phyloP scores from a whole-genome alignment of 2,797 vertebrate species.

The Gymnothorax reevesii region DNA sequence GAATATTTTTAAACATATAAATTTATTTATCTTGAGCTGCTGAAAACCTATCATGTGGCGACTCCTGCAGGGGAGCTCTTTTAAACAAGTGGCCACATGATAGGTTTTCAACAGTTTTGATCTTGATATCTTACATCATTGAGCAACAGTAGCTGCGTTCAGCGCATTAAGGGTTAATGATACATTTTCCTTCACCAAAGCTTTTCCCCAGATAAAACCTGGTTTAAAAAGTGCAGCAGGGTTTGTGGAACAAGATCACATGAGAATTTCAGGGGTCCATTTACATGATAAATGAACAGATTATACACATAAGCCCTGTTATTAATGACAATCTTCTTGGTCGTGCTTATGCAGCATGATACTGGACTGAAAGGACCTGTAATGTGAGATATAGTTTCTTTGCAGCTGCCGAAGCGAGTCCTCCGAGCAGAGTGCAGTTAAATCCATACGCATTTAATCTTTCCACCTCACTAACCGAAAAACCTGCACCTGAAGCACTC shows the following conservation, averaged over 20 bases:
- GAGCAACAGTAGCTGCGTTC: too few relatives aligned
- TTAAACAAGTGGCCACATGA: too few relatives aligned
- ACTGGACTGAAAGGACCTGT: constrained; percentile 38
- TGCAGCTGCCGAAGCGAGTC: constrained; percentile 53
- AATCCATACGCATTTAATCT: constrained; percentile 79
- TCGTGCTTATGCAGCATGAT: constrained; percentile 25
- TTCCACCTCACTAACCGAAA: constrained; percentile 60
- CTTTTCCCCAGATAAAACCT: neutral
- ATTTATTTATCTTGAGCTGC: too few relatives aligned
- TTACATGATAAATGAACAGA: neutral
- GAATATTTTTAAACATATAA: too few relatives aligned
- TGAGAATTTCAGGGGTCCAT: constrained; percentile 1
- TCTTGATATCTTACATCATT: too few relatives aligned
- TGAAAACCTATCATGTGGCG: too few relatives aligned
- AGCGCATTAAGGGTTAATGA: too few relatives aligned
- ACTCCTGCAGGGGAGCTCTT: too few relatives aligned
- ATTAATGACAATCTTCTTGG: constrained; percentile 29
- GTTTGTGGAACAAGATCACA: neutral
- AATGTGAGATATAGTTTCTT: constrained; percentile 54
- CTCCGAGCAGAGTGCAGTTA: constrained; percentile 69
- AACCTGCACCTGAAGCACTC: constrained; percentile 65
- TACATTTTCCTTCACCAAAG: too few relatives aligned
- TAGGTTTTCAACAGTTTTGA: too few relatives aligned
- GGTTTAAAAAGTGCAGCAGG: neutral
- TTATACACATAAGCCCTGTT: constrained; percentile 17